Evolutionary conservation across 2,113 vertebrate genomes (phyloP).

Genomic region (Empidonax traillii): DNA sequence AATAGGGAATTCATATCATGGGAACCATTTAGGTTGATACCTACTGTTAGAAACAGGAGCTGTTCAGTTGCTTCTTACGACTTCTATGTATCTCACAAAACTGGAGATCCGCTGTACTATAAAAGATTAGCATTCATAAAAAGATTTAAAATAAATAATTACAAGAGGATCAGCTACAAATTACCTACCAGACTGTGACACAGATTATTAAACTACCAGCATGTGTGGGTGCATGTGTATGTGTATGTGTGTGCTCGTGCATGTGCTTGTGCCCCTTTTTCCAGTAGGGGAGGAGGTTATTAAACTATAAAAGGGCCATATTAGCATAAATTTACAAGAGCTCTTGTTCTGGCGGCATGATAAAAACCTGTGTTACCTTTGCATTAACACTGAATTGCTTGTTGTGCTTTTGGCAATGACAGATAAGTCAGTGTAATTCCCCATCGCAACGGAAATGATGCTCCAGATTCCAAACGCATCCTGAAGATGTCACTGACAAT

Average conservation of each 20-base stretch:
- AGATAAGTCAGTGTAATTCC: slow-evolving; percentile 97
- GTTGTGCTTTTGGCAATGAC: slow-evolving; percentile 96
- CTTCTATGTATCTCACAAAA: slow-evolving; percentile 59
- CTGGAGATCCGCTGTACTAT: slow-evolving; percentile 69
- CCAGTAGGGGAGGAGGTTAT: slow-evolving; percentile 77
- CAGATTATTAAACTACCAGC: slow-evolving; percentile 82
- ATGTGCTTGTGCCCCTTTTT: slow-evolving; percentile 55
- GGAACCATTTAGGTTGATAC: neutral
- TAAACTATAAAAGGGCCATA: slow-evolving; percentile 86
- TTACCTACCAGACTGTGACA: slow-evolving; percentile 85
- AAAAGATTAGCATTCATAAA: slow-evolving; percentile 84
- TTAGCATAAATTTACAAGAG: slow-evolving; percentile 96
- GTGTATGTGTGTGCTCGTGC: neutral
- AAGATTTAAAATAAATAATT: slow-evolving; percentile 91
- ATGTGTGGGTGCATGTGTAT: slow-evolving; percentile 15
- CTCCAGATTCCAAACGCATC: slow-evolving; percentile 89
- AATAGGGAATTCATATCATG: slow-evolving; percentile 59
- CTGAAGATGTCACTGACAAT: slow-evolving; percentile 93
- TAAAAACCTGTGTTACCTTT: slow-evolving; percentile 94
- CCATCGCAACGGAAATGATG: slow-evolving; percentile 87
- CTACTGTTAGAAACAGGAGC: neutral
- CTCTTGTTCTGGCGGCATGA: slow-evolving; percentile 81
- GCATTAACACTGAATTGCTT: slow-evolving; percentile 87
- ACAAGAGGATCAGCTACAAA: slow-evolving; percentile 89
- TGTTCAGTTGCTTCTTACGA: neutral